phyloP scores from a whole-genome alignment of 53 echinoderm and acorn worm genomes.

The Stichopus horrens region DNA sequence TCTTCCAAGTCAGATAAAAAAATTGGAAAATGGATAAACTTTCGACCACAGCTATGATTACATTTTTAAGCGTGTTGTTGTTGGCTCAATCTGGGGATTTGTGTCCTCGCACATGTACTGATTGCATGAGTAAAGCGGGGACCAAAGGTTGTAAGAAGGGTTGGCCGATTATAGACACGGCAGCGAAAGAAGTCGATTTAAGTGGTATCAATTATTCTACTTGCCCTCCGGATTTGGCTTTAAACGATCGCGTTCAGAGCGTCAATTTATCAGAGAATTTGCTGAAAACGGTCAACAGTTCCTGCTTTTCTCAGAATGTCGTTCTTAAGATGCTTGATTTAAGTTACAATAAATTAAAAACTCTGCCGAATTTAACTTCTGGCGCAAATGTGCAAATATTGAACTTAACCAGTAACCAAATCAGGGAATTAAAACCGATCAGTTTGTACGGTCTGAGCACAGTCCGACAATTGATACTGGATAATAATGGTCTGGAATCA shows the following conservation, averaged over 20 bases:
- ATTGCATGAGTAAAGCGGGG: background rate
- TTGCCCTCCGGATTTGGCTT: background rate
- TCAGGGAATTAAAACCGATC: conserved; percentile 12
- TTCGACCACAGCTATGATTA: background rate
- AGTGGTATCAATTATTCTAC: background rate
- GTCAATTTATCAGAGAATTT: conserved; percentile 21
- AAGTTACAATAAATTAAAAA: conserved; percentile 22
- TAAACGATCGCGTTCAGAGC: background rate
- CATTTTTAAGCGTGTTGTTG: background rate
- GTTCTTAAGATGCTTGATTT: conserved; percentile 19
- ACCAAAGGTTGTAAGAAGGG: conserved; percentile 1
- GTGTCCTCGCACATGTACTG: background rate
- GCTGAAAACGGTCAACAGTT: conserved; percentile 1
- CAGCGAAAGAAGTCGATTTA: conserved; percentile 1
- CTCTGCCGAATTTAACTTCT: conserved; percentile 11
- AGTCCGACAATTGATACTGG: conserved; percentile 23
- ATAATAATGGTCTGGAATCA: conserved; percentile 9
- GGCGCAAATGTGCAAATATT: conserved; percentile 13
- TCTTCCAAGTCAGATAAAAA: no score
- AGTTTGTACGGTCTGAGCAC: background rate
- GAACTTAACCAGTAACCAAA: conserved; percentile 35
- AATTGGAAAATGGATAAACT: background rate
- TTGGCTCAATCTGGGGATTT: background rate
- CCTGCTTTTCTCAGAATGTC: conserved; percentile 9
- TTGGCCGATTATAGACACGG: background rate